Percentiles rank a stretch among this genome's conserved stretches.
These are phyloP conservation scores for Diuraphis noxia DNA, from an alignment of 1,140 invertebrate species.

Conservation along the genomic window DNA sequence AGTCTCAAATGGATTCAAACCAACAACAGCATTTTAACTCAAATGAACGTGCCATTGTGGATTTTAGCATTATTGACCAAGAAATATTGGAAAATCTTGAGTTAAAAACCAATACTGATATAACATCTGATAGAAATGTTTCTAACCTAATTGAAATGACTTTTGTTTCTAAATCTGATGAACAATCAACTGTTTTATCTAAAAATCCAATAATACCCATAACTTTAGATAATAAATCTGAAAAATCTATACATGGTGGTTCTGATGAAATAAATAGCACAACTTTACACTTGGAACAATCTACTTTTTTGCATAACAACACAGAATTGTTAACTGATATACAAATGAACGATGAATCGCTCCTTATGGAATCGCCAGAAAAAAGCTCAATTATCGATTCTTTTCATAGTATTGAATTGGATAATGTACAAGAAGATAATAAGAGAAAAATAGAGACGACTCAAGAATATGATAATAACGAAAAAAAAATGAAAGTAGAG, in stretches of 20 bases:
- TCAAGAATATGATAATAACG: background rate
- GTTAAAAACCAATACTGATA: background rate
- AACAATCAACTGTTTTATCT: background rate
- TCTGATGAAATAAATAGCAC: background rate
- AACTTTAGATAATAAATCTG: background rate
- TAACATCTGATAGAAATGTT: background rate
- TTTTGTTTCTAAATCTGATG: background rate
- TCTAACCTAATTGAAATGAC: conserved; percentile 13
- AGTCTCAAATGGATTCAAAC: background rate
- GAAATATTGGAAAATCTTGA: background rate
- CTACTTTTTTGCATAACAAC: background rate
- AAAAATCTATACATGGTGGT: background rate
- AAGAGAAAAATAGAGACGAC: conserved; percentile 15
- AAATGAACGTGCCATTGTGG: background rate
- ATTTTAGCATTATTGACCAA: conserved; percentile 17
- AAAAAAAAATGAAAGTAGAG: conserved; percentile 38
- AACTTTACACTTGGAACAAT: background rate
- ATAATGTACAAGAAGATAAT: conserved; percentile 29
- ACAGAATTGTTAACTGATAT: conserved; percentile 29
- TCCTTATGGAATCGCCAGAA: background rate
- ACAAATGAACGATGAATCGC: conserved; percentile 15
- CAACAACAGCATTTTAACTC: background rate
- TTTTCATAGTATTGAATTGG: conserved; percentile 47
- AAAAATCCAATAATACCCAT: background rate
- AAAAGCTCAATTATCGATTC: conserved; percentile 29